Evolutionary conservation across 2,113 vertebrate species (phyloP).

Genomic region (Delphinus delphis): DNA sequence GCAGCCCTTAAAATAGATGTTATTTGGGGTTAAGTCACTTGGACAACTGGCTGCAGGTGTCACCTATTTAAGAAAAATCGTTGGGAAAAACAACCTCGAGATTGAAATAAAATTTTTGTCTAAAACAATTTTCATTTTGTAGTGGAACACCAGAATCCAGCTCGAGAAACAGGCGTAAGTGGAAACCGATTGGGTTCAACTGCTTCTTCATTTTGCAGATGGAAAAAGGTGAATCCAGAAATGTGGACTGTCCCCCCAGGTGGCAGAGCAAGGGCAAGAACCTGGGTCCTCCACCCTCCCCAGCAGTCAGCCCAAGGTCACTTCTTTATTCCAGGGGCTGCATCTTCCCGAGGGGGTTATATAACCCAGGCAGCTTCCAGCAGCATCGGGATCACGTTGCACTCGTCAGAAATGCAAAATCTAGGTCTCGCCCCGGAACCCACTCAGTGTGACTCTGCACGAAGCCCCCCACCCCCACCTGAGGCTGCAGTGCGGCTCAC

Average conservation of each 20-base stretch:
- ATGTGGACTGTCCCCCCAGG: neutral
- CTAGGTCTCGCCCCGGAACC: neutral
- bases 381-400: neutral
- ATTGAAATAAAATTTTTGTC: neutral
- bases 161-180: neutral
- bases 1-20: neutral
- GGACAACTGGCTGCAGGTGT: neutral
- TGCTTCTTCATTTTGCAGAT: neutral
- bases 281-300: neutral
- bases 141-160: neutral
- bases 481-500: no score
- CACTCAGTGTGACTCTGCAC: neutral
- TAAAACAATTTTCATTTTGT: neutral
- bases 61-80: neutral
- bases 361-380: rapidly evolving
- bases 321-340: neutral
- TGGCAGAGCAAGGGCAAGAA: neutral
- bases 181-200: neutral
- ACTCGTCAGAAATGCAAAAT: neutral
- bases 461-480: no score
- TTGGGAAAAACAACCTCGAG: neutral
- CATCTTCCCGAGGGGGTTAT: neutral
- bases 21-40: neutral
- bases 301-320: neutral
- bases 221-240: neutral